phyloP scores from a whole-genome alignment of 2,888 invertebrate species.

The Melinaea menophilus region DNA sequence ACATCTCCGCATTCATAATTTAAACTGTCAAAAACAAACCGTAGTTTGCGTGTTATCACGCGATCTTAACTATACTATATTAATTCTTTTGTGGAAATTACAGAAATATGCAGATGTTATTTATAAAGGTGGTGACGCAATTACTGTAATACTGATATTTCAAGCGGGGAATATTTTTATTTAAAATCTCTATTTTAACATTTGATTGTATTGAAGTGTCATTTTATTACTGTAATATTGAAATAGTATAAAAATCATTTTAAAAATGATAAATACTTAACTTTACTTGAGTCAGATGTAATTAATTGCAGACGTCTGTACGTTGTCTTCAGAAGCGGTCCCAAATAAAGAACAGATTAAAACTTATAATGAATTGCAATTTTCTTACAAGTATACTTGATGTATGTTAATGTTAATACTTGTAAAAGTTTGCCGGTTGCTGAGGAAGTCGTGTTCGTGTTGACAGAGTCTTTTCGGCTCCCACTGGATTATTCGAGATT shows the following conservation, averaged over 20 bases:
- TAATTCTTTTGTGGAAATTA: conserved; percentile 40
- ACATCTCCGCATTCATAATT: conserved; percentile 6
- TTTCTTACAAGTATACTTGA: conserved; percentile 63
- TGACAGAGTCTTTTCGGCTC: conserved; percentile 70
- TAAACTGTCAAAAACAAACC: conserved; percentile 45
- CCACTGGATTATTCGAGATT: conserved; percentile 49
- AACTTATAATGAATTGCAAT: conserved; percentile 75
- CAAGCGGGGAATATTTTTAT: too few species aligned
- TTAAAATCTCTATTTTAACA: too few species aligned
- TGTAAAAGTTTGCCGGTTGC: conserved; percentile 59
- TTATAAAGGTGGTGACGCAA: too few species aligned
- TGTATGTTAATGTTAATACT: conserved; percentile 75
- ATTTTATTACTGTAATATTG: too few species aligned
- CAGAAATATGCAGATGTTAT: conserved; percentile 48
- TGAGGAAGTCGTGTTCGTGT: conserved; percentile 69
- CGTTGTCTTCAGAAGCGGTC: conserved; percentile 16
- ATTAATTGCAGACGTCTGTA: conserved; percentile 51
- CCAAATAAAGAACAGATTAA: conserved; percentile 71
- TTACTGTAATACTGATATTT: too few species aligned
- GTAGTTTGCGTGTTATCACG: conserved; percentile 64
- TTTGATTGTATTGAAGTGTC: too few species aligned
- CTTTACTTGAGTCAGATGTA: too few species aligned
- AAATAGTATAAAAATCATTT: too few species aligned
- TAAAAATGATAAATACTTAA: too few species aligned
- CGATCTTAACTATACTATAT: conserved; percentile 53